These are phyloP conservation scores for Dendrolimus kikuchii DNA, from an alignment of 1,140 invertebrate species.

Conservation along the genomic window DNA sequence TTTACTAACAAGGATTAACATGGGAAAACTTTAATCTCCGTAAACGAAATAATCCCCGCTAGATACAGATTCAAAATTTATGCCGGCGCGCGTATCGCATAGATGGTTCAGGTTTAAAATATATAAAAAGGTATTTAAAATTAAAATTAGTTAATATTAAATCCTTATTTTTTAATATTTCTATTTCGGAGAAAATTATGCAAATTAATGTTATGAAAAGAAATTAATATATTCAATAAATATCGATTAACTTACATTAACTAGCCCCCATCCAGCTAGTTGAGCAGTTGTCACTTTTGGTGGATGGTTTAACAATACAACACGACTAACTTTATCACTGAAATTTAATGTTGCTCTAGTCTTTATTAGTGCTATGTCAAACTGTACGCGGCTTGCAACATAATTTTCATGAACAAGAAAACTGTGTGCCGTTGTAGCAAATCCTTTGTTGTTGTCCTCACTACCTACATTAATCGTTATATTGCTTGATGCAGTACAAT, in stretches of 20 bases:
- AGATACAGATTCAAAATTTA: no score
- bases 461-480: constrained; percentile 1
- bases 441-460: neutral
- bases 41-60: no score
- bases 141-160: no score
- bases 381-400: neutral
- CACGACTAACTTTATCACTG: neutral
- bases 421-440: neutral
- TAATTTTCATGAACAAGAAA: constrained; percentile 7
- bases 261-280: constrained; percentile 15
- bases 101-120: no score
- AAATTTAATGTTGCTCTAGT: constrained; percentile 4
- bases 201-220: no score
- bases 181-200: no score
- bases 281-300: constrained; percentile 4
- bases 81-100: no score
- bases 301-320: constrained; percentile 5
- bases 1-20: no score
- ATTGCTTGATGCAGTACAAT: neutral
- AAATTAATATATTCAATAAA: no score
- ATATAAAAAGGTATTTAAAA: no score
- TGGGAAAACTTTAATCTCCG: no score
- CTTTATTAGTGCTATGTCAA: constrained; percentile 12
- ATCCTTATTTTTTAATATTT: no score
- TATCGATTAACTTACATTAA: constrained; percentile 7